Evolutionary conservation across 2,113 vertebrate species (phyloP).

Genomic region (Xenopus tropicalis): UCB_Xtro_10.0 CM004450.2:84166001-84166500

Average conservation of each 20-base stretch:
- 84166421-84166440: no score
- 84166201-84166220: background rate
- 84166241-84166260: background rate
- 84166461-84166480: no score
- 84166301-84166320: no score
- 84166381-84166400: no score
- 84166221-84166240: background rate
- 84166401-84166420: no score
- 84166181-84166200: background rate
- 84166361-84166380: no score
- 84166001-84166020: constrained; percentile 63
- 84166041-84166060: constrained; percentile 62
- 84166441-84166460: no score
- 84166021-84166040: constrained; percentile 61
- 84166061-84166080: constrained; percentile 55
- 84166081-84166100: constrained; percentile 57
- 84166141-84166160: constrained; percentile 63
- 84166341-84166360: no score
- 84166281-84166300: no score
- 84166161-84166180: constrained; percentile 55
- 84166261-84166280: no score
- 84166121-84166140: constrained; percentile 50
- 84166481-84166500: no score
- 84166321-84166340: no score
- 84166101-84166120: constrained; percentile 51